These are phyloP conservation scores for Myotis vivesi DNA, from an alignment of 2,797 vertebrate genomes.

Conservation along the genomic window DNA sequence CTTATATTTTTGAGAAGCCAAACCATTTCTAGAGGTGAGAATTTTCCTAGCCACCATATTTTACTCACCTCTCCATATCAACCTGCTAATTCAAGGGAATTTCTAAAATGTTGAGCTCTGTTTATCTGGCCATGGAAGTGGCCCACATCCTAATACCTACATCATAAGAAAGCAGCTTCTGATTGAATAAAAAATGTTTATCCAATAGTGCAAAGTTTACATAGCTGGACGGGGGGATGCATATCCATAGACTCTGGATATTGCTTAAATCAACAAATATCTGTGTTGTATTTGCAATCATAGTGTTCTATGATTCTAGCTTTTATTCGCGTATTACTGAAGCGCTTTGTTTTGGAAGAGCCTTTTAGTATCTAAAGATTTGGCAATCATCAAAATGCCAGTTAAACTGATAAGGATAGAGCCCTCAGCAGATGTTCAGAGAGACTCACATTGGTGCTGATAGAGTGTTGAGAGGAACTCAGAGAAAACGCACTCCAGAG, in stretches of 20 bases:
- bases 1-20: neutral
- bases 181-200: neutral
- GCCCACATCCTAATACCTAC: neutral
- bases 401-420: conserved; percentile 44
- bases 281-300: neutral
- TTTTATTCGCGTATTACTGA: conserved; percentile 60
- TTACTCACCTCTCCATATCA: neutral
- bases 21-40: neutral
- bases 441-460: conserved; percentile 55
- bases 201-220: neutral
- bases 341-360: conserved; percentile 73
- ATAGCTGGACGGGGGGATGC: neutral
- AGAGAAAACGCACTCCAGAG: conserved; percentile 59
- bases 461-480: conserved; percentile 53
- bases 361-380: conserved; percentile 68
- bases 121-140: neutral
- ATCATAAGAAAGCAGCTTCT: neutral
- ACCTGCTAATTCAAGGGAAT: conserved; percentile 3
- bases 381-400: conserved; percentile 69
- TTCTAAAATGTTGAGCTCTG: neutral
- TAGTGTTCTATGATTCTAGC: neutral
- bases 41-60: neutral
- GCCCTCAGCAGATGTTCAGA: conserved; percentile 64
- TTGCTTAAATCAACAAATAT: conserved; percentile 52
- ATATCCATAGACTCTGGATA: neutral